Conservation (phyloP, 2,797 vertebrate genomes). For the Muraenolepis orangiensis region DNA sequence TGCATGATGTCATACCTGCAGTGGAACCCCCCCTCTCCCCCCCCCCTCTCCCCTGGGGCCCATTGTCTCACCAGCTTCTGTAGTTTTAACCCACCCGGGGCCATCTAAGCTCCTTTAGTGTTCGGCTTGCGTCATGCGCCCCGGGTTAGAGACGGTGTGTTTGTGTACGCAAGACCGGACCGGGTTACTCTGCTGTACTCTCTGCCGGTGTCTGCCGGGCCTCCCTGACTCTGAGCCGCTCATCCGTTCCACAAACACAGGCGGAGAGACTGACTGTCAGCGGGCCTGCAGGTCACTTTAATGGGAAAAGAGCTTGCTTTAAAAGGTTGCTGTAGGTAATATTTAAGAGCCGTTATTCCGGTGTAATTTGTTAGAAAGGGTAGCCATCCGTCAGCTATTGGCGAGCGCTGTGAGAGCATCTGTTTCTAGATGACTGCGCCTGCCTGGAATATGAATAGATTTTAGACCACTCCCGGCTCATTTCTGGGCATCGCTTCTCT, state of each 20-base stretch:
- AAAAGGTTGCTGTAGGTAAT: not conserved
- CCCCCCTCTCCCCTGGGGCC: slow-evolving; percentile 23
- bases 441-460: no score
- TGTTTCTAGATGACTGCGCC: no score
- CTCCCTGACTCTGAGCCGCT: not conserved
- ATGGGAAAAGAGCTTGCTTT: not conserved
- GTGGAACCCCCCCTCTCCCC: slow-evolving; percentile 25
- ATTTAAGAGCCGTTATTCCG: not conserved
- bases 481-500: not conserved
- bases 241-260: not conserved
- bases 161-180: slow-evolving; percentile 17
- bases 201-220: not conserved
- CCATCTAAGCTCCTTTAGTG: slow-evolving; percentile 41
- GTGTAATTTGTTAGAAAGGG: not conserved
- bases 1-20: slow-evolving; percentile 51
- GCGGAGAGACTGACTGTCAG: not conserved
- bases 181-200: slow-evolving; percentile 8
- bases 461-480: not conserved
- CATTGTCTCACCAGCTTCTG: slow-evolving; percentile 33
- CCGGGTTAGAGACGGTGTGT: slow-evolving; percentile 25
- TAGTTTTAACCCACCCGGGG: slow-evolving; percentile 36
- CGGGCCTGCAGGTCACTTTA: not conserved
- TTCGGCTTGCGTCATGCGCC: slow-evolving; percentile 20
- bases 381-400: not conserved
- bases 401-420: not conserved